These are phyloP conservation scores for Zeus faber DNA, from an alignment of 2,113 vertebrate species.

Conservation along the genomic window DNA sequence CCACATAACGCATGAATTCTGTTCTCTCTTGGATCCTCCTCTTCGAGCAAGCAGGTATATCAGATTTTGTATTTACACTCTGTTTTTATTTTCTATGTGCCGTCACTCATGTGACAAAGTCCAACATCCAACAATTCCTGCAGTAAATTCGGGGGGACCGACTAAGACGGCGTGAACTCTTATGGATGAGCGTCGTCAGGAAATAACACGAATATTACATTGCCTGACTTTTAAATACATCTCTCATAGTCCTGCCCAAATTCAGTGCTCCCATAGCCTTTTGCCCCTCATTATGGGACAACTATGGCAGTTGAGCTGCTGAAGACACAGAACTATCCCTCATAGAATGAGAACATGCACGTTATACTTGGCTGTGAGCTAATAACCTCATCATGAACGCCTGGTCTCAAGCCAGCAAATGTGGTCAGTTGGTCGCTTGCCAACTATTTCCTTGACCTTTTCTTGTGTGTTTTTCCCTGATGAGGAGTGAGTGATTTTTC, in stretches of 20 bases:
- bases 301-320: constrained; percentile 1
- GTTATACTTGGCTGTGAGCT: constrained; percentile 41
- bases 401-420: constrained; percentile 59
- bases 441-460: constrained; percentile 57
- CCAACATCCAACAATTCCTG: constrained; percentile 2
- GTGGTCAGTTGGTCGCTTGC: constrained; percentile 55
- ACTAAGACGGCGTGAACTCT: background rate
- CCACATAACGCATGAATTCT: background rate
- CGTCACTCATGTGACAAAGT: constrained; percentile 8
- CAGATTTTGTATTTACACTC: background rate
- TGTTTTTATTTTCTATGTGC: constrained; percentile 11
- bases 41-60: background rate
- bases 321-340: background rate
- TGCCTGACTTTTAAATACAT: constrained; percentile 1
- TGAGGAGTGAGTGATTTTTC: constrained; percentile 48
- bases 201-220: no score
- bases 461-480: constrained; percentile 58
- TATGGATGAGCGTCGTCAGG: background rate
- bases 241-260: constrained; percentile 13
- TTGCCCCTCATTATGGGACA: constrained; percentile 19
- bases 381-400: constrained; percentile 41
- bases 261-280: constrained; percentile 9
- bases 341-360: constrained; percentile 30
- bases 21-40: background rate
- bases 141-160: constrained; percentile 11